phyloP scores from a whole-genome alignment of 2,113 vertebrate species.

The Hystrix cristata region DNA sequence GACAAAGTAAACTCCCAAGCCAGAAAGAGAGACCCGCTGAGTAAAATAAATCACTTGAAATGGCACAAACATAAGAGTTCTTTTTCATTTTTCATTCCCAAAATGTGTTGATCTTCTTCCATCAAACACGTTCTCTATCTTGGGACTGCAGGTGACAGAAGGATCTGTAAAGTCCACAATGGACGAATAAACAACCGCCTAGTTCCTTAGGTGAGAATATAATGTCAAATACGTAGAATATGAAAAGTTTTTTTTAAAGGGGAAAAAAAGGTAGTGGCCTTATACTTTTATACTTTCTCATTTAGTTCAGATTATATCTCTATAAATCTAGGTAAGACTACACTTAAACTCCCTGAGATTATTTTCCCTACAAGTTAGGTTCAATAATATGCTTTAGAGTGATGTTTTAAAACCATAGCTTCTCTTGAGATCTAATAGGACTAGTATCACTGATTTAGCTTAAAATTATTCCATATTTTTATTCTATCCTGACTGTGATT shows the following conservation, averaged over 20 bases:
- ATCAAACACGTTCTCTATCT: not conserved
- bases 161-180: not conserved
- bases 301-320: not conserved
- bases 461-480: conserved; percentile 51
- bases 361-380: not conserved
- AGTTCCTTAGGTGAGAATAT: not conserved
- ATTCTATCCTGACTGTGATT: not conserved
- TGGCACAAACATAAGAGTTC: conserved; percentile 47
- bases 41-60: conserved; percentile 69
- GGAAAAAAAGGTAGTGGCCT: not conserved
- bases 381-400: not conserved
- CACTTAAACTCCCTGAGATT: not conserved
- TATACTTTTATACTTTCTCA: not conserved
- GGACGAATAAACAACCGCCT: not conserved
- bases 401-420: not conserved
- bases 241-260: not conserved
- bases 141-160: conserved; percentile 30
- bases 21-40: conserved; percentile 67
- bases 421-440: not conserved
- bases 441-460: not conserved
- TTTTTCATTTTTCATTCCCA: conserved; percentile 46
- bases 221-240: not conserved
- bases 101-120: conserved; percentile 44
- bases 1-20: conserved; percentile 66
- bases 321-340: not conserved